These are phyloP conservation scores for Caenorhabditis sinica DNA, from an alignment of 2,888 invertebrate genomes.

Conservation along the genomic window DNA sequence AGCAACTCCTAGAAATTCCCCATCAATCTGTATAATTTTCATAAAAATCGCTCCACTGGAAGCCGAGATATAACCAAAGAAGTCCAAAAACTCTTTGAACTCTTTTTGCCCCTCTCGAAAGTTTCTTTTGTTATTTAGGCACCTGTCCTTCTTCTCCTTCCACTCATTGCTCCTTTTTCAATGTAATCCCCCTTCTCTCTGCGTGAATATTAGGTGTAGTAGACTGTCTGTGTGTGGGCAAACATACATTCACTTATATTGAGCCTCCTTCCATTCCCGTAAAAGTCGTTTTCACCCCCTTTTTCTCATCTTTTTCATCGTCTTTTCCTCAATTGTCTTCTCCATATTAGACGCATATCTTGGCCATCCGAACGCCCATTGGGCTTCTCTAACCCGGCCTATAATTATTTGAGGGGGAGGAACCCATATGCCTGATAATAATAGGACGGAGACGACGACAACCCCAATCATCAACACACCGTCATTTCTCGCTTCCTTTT, in stretches of 20 bases:
- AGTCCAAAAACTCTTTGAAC: slow-evolving; percentile 3
- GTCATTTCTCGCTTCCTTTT: neutral
- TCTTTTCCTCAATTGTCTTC: neutral
- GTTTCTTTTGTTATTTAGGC: neutral
- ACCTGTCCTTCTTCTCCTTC: no score
- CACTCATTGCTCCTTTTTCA: neutral
- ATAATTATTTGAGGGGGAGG: slow-evolving; percentile 54
- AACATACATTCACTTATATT: slow-evolving; percentile 21
- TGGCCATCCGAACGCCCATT: neutral
- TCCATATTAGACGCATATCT: neutral
- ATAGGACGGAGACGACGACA: slow-evolving; percentile 21
- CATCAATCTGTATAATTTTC: no score
- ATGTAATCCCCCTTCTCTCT: slow-evolving; percentile 31
- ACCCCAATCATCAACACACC: slow-evolving; percentile 23
- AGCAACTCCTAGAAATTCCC: no score
- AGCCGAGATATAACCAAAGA: no score
- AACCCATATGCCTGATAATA: slow-evolving; percentile 65
- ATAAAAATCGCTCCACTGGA: no score
- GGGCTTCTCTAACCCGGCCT: slow-evolving; percentile 5
- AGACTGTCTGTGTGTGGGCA: slow-evolving; percentile 36
- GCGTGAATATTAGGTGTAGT: slow-evolving; percentile 57
- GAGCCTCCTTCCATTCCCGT: neutral
- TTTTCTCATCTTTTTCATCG: neutral
- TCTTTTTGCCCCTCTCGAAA: neutral
- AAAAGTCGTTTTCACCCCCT: neutral